A percentile compares a stretch with the other conserved stretches of the same genome.
Conservation (phyloP, 2,113 vertebrate species). For the Falcunculus frontatus region DNA sequence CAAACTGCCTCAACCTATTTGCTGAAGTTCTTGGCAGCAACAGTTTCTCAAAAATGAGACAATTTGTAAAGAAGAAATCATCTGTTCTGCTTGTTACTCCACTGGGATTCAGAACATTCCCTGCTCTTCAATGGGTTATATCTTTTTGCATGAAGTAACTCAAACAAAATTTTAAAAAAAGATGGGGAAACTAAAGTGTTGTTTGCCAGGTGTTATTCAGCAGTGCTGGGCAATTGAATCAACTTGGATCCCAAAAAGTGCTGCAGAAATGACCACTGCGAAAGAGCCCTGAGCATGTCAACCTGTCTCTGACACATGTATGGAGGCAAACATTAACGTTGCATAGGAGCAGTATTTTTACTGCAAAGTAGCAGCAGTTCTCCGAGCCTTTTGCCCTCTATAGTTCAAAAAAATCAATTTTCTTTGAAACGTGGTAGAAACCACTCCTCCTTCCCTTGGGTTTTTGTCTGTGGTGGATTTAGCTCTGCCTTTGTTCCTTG, state of each 20-base stretch:
- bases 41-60: not conserved
- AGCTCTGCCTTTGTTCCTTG: not conserved
- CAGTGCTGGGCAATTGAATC: not conserved
- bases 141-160: not conserved
- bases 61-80: not conserved
- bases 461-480: not conserved
- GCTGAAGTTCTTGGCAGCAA: not conserved
- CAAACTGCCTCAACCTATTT: not conserved
- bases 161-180: not conserved
- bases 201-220: not conserved
- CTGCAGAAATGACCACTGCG: not conserved
- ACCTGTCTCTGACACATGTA: rapidly evolving
- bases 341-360: rapidly evolving
- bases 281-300: not conserved
- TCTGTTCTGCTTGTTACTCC: not conserved
- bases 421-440: not conserved
- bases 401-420: not conserved
- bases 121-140: not conserved
- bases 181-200: not conserved
- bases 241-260: not conserved
- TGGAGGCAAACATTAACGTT: not conserved
- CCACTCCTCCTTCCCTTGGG: too few species aligned
- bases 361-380: not conserved
- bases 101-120: not conserved
- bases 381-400: not conserved